Conservation (phyloP, 2,113 vertebrate species). For the Lanius ludovicianus region DNA sequence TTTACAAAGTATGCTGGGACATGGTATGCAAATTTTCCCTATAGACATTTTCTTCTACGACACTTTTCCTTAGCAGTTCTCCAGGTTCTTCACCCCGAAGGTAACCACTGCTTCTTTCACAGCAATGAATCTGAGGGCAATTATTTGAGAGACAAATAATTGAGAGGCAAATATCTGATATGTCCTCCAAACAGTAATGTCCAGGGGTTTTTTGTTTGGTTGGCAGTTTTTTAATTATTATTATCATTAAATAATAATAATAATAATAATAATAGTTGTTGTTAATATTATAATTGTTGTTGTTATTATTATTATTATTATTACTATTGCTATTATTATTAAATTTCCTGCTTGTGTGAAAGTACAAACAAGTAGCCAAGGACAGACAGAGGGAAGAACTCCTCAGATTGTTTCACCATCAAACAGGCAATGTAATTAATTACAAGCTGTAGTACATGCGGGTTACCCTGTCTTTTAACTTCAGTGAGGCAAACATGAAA, state of each 20-base stretch:
- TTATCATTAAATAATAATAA: not conserved
- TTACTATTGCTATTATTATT: not conserved
- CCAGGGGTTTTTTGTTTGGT: not conserved
- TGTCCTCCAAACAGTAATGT: not conserved
- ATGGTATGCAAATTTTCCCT: not conserved
- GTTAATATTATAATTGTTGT: too few relatives aligned
- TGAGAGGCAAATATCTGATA: not conserved
- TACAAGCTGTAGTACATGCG: not conserved
- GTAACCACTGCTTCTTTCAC: not conserved
- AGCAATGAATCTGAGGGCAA: not conserved
- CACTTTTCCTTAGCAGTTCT: not conserved
- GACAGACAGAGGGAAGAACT: not conserved
- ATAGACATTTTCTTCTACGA: not conserved
- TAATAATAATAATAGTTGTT: too few relatives aligned
- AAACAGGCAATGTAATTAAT: not conserved
- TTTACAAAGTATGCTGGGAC: not conserved
- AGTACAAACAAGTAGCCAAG: not conserved
- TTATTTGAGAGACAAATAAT: not conserved
- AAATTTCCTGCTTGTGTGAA: not conserved
- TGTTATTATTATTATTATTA: too few relatives aligned
- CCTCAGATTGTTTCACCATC: not conserved
- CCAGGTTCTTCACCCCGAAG: fast-evolving
- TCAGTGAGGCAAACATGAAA: not conserved
- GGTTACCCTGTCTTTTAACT: not conserved
- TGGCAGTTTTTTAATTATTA: not conserved